Evolutionary conservation across 2,113 vertebrate genomes (phyloP), one percentile per base, ranked within the genome.

Genomic region (Cochlearius cochlearius): DNA sequence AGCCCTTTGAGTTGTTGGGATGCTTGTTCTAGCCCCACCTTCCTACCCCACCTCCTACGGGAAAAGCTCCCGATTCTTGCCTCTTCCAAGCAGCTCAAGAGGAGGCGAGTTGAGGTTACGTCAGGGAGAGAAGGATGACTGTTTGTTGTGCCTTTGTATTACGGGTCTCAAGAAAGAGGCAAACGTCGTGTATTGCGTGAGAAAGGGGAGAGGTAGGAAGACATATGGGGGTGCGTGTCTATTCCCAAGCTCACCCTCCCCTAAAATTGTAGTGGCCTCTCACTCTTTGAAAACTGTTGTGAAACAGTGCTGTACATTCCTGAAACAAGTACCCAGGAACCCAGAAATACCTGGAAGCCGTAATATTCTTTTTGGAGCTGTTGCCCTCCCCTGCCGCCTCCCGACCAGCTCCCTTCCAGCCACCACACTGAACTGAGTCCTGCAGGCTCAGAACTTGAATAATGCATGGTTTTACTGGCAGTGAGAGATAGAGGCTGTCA

Each of bases 161-260:
- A 8, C 0, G 1, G 13, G 10, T 45, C 43, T 83, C 23, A 56
- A 49, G n/a, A 32, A 53, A 34, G 27, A 73, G 17, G 12, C 15
- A 60, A 27, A 47, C 50, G 38, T 3, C 6, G 1, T 26, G 10
- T 43, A 5, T 30, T 68, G 43, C 7, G 52, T 43, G 55, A 92
- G 53, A 52, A 86, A 92, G 34, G 15, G 32, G 29, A 82, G 20
- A 64, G 13, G 21, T 32, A n/a, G 29, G 11, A 92, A 82, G 18
- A 52, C 3, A 3, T 36, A 14, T 4, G 3, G 15, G 9, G 25
- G 25, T 36, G 22, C 3, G 2, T 3, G 0, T 55, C n/a, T 86
- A 3, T 72, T 82, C 30, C 15, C 23, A 80, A 1, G 10, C 36
- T 68, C 26, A 23, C 15, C 23, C 3, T 7, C 11, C 3, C 1